Percentiles rank a stretch among this genome's conserved stretches.
Evolutionary conservation across 2,797 vertebrate species (phyloP).

Genomic region (Tokudaia tokunoshimensis): DNA sequence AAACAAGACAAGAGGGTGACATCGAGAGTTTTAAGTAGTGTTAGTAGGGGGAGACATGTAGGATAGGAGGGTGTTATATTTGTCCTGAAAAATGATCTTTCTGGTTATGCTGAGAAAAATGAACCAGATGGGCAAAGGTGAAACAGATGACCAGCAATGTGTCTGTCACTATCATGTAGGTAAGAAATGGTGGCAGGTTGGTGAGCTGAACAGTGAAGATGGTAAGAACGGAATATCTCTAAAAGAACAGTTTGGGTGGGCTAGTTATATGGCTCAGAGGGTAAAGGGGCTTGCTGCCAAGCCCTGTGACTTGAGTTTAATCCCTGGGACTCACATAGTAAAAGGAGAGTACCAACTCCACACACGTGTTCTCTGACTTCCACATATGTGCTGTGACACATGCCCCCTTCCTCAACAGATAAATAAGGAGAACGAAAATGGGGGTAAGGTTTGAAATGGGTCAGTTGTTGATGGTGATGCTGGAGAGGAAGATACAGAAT

Average conservation of each 20-base stretch:
- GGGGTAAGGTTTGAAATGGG: background rate
- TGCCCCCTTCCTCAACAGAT: no score
- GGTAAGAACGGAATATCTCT: background rate
- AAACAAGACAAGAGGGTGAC: background rate
- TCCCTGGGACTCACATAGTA: background rate
- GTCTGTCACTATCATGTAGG: background rate
- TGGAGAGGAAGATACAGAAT: background rate
- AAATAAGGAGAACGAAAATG: background rate
- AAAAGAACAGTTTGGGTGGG: background rate
- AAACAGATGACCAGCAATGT: background rate
- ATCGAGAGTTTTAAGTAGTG: background rate
- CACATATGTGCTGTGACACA: background rate
- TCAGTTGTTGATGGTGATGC: background rate
- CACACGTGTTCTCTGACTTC: background rate
- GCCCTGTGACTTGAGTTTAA: background rate
- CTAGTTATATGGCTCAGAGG: background rate
- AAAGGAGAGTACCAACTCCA: background rate
- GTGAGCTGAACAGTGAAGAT: background rate
- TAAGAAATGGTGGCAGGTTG: background rate
- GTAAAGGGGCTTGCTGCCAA: background rate
- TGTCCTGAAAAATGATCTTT: constrained; percentile 24
- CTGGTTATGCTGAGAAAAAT: background rate
- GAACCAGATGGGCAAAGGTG: no score
- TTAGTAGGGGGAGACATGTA: background rate
- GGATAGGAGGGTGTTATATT: background rate